Evolutionary conservation across 2,113 vertebrate species (phyloP), one percentile per base, ranked within the genome.

Genomic region (Lepisosteus osseus): DNA sequence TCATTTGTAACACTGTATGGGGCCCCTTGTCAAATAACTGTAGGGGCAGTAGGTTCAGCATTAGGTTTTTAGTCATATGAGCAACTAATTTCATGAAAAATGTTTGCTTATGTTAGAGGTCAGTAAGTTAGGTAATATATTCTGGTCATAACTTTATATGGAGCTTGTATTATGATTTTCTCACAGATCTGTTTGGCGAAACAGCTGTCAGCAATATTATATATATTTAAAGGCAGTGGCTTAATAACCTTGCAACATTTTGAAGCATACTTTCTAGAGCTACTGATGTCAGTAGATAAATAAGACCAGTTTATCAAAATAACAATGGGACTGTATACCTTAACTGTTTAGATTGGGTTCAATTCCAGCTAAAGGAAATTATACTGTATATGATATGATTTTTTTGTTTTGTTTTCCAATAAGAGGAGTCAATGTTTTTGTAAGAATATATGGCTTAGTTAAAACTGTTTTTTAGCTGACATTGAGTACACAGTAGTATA

Each of bases 291-390:
- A 90, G 87, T 4, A 69, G 79, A 78, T 83, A 82, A 84, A 85
- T 73, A 77, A 71, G 69, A 8, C 77, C 83, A 83, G 75, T 90
- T 91, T 87, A 80, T 74, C 86, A 88, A 87, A 92, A 93, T 87
- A 95, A 91, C 90, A 91, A 86, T 90, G 90, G 93, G 83, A 87
- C 77, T 90, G 77, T 80, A 61, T 82, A 86, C 83, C 6, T 45
- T 77, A 86, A 72, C 78, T 93, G 89, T 95, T 94, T 95, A 84
- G 85, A 91, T 77, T 93, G 87, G 88, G 87, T 85, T 86, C 88
- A 79, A 78, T 86, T 93, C 92, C 88, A 94, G 90, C 68, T 43
- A 84, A 86, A 69, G 74, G 73, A 73, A 83, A 88, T 80, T 68
- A 85, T 79, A 29, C 29, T 29, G 29, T 29, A 79, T 74, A 76